phyloP scores from a whole-genome alignment of 2,888 invertebrate species.

The Siphonodentalium dalli region DNA sequence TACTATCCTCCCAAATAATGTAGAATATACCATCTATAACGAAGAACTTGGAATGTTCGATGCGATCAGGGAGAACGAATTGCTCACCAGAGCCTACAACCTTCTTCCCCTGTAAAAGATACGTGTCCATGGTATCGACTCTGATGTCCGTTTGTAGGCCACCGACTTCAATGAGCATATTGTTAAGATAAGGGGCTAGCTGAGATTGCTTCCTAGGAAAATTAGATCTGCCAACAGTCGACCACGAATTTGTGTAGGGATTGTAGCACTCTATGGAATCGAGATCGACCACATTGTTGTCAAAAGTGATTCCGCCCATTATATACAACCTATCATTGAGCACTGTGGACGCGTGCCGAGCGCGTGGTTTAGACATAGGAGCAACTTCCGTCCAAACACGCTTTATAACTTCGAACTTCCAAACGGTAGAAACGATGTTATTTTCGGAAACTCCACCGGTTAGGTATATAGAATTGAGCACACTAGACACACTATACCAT shows the following conservation, averaged over 20 bases:
- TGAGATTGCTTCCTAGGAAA: slow-evolving; percentile 58
- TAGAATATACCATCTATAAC: slow-evolving; percentile 59
- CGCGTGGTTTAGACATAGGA: slow-evolving; percentile 56
- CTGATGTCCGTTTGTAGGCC: slow-evolving; percentile 52
- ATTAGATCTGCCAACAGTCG: slow-evolving; percentile 53
- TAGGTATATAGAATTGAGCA: slow-evolving; percentile 57
- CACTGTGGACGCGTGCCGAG: slow-evolving; percentile 58
- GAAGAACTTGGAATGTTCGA: slow-evolving; percentile 57
- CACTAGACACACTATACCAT: slow-evolving; percentile 55
- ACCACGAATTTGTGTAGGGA: slow-evolving; percentile 48
- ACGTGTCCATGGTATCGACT: slow-evolving; percentile 61
- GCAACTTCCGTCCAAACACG: slow-evolving; percentile 53
- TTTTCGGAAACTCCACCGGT: slow-evolving; percentile 60
- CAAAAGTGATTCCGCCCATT: slow-evolving; percentile 56
- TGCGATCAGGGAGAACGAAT: slow-evolving; percentile 57
- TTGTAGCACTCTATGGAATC: slow-evolving; percentile 61
- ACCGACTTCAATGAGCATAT: slow-evolving; percentile 59
- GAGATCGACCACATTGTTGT: slow-evolving; percentile 45
- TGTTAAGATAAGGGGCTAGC: slow-evolving; percentile 52
- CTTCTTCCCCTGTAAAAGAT: slow-evolving; percentile 37
- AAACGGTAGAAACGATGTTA: slow-evolving; percentile 51
- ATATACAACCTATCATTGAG: slow-evolving; percentile 55
- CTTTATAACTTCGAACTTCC: slow-evolving; percentile 58
- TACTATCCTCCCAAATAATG: slow-evolving; percentile 63
- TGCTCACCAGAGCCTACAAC: slow-evolving; percentile 57